These are phyloP conservation scores for Corticium candelabrum DNA, from an alignment of 37 sponge, comb jelly and placozoan genomes.

Conservation along the genomic window DNA sequence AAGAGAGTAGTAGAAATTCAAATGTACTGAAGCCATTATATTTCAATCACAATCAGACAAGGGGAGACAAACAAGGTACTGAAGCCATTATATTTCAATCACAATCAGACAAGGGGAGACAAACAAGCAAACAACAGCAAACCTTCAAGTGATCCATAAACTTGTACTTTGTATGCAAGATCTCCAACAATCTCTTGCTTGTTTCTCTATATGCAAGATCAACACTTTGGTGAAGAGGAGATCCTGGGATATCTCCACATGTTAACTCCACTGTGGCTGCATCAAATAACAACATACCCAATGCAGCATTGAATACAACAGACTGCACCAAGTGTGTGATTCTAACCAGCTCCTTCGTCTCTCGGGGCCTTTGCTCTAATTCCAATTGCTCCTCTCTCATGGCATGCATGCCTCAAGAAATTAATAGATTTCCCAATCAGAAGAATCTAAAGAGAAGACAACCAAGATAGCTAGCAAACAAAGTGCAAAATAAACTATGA, in stretches of 20 bases:
- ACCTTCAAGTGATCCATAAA: conserved; percentile 83
- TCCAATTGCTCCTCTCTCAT: conserved; percentile 54
- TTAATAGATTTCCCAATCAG: conserved; percentile 94
- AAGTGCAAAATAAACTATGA: too few relatives aligned
- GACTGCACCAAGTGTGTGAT: neutral
- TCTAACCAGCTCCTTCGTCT: neutral
- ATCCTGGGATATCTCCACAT: conserved; percentile 66
- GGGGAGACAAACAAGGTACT: too few relatives aligned
- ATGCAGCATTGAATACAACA: neutral
- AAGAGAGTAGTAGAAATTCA: too few relatives aligned
- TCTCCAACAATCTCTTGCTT: conserved; percentile 67
- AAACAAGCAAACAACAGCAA: too few relatives aligned
- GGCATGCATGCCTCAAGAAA: conserved; percentile 78
- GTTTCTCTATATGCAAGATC: conserved; percentile 71
- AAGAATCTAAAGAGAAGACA: conserved; percentile 48
- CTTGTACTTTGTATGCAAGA: conserved; percentile 75
- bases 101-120: too few relatives aligned
- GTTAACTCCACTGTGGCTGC: conserved; percentile 12
- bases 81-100: too few relatives aligned
- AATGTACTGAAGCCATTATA: too few relatives aligned
- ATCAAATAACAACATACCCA: neutral
- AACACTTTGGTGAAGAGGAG: conserved; percentile 42
- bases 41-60: too few relatives aligned
- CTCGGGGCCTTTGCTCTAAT: neutral
- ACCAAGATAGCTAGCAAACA: neutral